Conservation (phyloP, 2,113 vertebrate genomes). For the Datnioides undecimradiatus region DNA sequence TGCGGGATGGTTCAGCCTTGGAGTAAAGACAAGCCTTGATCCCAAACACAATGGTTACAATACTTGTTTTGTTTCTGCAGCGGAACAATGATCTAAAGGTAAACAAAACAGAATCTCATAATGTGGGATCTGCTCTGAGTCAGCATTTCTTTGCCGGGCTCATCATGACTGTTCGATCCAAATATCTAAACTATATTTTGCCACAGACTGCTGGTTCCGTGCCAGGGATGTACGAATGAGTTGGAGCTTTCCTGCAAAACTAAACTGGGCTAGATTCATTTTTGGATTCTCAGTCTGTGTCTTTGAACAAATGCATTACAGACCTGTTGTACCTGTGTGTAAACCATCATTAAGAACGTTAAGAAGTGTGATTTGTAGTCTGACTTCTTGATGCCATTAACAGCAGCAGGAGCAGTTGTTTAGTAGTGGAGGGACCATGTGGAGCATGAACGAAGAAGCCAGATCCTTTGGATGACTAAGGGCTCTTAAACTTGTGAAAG, state of each 20-base stretch:
- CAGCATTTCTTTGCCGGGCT: slow-evolving; percentile 14
- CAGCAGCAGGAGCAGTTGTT: background rate
- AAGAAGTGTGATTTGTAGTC: background rate
- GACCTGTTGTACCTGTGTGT: background rate
- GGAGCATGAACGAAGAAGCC: background rate
- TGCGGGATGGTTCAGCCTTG: slow-evolving; percentile 23
- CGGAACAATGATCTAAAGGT: slow-evolving; percentile 39
- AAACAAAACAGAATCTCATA: slow-evolving; percentile 20
- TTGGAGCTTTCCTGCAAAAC: background rate
- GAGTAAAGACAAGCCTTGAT: slow-evolving; percentile 46
- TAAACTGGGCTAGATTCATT: background rate
- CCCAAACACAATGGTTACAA: slow-evolving; percentile 43
- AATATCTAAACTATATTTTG: slow-evolving; percentile 7
- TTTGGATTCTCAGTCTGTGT: background rate
- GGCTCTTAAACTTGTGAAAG: background rate
- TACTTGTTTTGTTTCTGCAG: slow-evolving; percentile 49
- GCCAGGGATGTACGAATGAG: background rate
- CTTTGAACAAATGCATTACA: background rate
- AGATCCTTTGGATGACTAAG: background rate
- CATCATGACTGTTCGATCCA: background rate
- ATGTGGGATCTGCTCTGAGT: slow-evolving; percentile 30
- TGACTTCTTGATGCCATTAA: background rate
- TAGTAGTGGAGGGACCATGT: background rate
- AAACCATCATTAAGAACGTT: background rate
- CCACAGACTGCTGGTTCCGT: background rate